A percentile compares a stretch with the other conserved stretches of the same genome.
These are phyloP conservation scores for Vulpes ferrilata DNA, from an alignment of 2,113 vertebrate genomes.

Conservation along the genomic window DNA sequence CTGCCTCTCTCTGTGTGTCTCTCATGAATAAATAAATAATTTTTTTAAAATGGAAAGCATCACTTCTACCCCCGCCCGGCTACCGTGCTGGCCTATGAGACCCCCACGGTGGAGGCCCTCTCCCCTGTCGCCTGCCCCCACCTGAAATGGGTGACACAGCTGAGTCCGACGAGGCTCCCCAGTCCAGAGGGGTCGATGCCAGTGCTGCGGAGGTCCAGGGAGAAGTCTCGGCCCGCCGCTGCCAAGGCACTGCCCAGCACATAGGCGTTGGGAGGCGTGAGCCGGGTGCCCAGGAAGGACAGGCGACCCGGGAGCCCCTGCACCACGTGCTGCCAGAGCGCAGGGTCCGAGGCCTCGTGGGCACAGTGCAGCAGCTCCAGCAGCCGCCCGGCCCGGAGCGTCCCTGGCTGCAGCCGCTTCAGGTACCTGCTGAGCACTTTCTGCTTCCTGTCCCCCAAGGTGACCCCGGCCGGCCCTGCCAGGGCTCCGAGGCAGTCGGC, in stretches of 20 bases:
- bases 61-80: background rate
- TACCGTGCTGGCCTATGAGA: background rate
- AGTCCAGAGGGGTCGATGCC: constrained; percentile 91
- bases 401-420: constrained; percentile 83
- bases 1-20: too few relatives aligned
- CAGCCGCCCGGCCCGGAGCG: constrained; percentile 87
- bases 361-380: constrained; percentile 92
- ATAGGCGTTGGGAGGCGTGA: constrained; percentile 89
- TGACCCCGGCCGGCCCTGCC: constrained; percentile 49
- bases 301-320: constrained; percentile 87
- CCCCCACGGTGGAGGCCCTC: background rate
- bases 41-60: background rate
- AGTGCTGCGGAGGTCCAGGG: constrained; percentile 91
- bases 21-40: too few relatives aligned
- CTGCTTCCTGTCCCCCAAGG: constrained; percentile 85
- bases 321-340: constrained; percentile 86
- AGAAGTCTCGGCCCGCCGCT: constrained; percentile 85
- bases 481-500: constrained; percentile 69
- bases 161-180: constrained; percentile 87
- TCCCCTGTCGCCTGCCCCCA: constrained; percentile 69
- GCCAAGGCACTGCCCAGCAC: constrained; percentile 88
- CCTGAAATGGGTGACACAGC: constrained; percentile 92
- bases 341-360: constrained; percentile 87
- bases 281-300: constrained; percentile 89
- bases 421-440: constrained; percentile 88